Evolutionary conservation across 2,888 invertebrate species (phyloP).

Genomic region (Orthosia incerta): DNA sequence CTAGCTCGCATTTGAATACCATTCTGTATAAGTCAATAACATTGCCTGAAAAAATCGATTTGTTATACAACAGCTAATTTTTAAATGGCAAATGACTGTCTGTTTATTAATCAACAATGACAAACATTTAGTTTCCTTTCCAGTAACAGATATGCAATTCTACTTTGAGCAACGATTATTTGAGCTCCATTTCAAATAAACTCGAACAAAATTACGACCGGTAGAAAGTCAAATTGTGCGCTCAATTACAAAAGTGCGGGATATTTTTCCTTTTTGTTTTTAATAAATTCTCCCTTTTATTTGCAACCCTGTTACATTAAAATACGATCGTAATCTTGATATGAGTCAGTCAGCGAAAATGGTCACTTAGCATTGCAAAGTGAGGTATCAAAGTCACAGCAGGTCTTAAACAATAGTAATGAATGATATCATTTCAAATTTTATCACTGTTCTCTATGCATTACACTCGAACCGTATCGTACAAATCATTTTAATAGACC

Average conservation of each 20-base stretch:
- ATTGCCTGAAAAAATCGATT: constrained; percentile 19
- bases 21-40: constrained; percentile 23
- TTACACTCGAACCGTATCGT: constrained; percentile 20
- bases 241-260: constrained; percentile 37
- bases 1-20: constrained; percentile 44
- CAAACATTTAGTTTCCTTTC: constrained; percentile 25
- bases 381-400: constrained; percentile 46
- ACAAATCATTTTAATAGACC: constrained; percentile 35
- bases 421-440: constrained; percentile 57
- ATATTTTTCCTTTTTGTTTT: constrained; percentile 8
- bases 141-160: constrained; percentile 30
- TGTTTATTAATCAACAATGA: constrained; percentile 38
- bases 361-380: constrained; percentile 49
- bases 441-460: constrained; percentile 33
- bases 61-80: constrained; percentile 9
- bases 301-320: constrained; percentile 27
- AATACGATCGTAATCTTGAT: constrained; percentile 26
- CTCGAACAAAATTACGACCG: constrained; percentile 43
- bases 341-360: constrained; percentile 36
- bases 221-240: constrained; percentile 24
- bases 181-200: constrained; percentile 35
- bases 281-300: constrained; percentile 38
- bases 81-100: constrained; percentile 2
- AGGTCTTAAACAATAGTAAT: constrained; percentile 43
- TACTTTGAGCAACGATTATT: constrained; percentile 40